Evolutionary conservation across 2,113 vertebrate species (phyloP).

Genomic region (Myiagra hebetior): DNA sequence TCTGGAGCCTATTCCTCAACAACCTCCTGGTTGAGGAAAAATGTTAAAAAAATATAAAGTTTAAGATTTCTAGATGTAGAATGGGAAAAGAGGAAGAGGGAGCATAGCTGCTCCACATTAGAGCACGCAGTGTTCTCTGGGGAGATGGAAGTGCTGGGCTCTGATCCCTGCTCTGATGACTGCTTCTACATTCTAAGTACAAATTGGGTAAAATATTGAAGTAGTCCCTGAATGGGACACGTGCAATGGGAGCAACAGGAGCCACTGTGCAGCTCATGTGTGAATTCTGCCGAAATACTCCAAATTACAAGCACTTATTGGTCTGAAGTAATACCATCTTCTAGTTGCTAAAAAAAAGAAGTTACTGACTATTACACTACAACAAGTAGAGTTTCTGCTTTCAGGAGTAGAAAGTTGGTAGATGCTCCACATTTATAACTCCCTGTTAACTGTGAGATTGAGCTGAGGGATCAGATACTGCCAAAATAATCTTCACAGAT

Average conservation of each 20-base stretch:
- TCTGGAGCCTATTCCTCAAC: background rate
- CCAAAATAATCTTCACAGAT: background rate
- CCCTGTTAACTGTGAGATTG: background rate
- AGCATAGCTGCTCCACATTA: rapidly evolving
- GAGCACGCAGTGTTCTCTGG: rapidly evolving
- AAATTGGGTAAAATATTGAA: background rate
- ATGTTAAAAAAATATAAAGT: background rate
- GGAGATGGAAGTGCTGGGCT: background rate
- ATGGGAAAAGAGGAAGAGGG: background rate
- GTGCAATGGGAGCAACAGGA: background rate
- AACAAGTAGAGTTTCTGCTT: background rate
- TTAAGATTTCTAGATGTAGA: background rate
- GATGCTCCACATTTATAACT: background rate
- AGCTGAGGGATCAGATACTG: background rate
- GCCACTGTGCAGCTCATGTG: background rate
- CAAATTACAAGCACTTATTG: background rate
- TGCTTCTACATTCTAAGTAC: background rate
- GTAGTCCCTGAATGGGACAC: background rate
- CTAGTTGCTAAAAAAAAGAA: background rate
- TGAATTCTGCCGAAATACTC: background rate
- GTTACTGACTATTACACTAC: background rate
- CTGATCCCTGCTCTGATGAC: background rate
- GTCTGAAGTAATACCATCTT: background rate
- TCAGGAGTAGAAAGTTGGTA: background rate
- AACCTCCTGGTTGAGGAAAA: background rate